Percentiles rank a stretch among this genome's conserved stretches.
phyloP scores from a whole-genome alignment of 2,113 vertebrate species.

The Axis porcinus region DNA sequence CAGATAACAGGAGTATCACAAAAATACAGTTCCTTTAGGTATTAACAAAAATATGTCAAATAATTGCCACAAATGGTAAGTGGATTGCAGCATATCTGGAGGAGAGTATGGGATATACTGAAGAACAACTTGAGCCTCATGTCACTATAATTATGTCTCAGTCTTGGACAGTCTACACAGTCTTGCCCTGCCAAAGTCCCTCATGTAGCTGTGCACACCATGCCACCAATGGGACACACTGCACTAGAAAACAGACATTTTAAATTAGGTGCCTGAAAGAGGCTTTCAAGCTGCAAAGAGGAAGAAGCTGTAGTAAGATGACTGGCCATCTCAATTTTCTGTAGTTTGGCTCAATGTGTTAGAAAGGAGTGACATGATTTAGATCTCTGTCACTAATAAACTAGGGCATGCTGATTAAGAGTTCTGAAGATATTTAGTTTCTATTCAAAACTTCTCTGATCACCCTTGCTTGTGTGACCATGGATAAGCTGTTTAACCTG shows the following conservation, averaged over 20 bases:
- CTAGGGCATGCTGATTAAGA: not conserved
- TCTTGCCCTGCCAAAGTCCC: slow-evolving; percentile 53
- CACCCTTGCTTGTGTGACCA: not conserved
- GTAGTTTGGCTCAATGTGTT: not conserved
- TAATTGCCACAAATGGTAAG: not conserved
- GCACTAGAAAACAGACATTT: not conserved
- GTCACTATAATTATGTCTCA: slow-evolving; percentile 62
- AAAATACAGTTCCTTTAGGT: not conserved
- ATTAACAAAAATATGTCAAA: slow-evolving; percentile 8
- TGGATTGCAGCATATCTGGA: not conserved
- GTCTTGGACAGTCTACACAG: slow-evolving; percentile 55
- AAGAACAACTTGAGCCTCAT: not conserved
- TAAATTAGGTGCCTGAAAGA: slow-evolving; percentile 6
- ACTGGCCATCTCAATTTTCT: not conserved
- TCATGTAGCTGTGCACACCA: not conserved
- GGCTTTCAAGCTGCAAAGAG: not conserved
- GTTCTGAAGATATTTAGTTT: not conserved
- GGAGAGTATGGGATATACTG: not conserved
- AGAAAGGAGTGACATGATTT: not conserved
- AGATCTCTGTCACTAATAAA: not conserved
- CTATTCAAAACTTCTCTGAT: not conserved
- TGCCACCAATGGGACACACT: not conserved
- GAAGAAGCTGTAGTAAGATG: not conserved
- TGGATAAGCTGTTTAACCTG: not conserved
- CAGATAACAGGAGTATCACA: not conserved